Conservation (phyloP, 2,113 vertebrate species). For the Campylomormyrus numenius region DNA sequence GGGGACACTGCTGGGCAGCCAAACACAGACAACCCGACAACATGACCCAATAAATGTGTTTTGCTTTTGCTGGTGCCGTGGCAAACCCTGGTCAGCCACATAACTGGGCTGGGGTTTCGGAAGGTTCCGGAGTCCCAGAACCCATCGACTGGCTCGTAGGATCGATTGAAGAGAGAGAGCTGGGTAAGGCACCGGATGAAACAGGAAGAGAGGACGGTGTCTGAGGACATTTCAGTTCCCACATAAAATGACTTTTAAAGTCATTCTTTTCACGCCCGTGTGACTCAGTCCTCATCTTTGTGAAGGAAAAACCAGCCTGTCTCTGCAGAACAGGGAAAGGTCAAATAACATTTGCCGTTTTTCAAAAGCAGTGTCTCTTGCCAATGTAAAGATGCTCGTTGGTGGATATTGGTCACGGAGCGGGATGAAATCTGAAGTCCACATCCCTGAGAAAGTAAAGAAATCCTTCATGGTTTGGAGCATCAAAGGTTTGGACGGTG, state of each 20-base stretch:
- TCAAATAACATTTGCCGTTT: neutral
- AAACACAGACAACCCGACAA: constrained; percentile 7
- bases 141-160: neutral
- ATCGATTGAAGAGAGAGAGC: neutral
- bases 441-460: neutral
- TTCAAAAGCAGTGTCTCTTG: neutral
- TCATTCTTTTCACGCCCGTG: neutral
- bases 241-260: neutral
- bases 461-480: neutral
- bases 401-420: neutral
- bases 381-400: neutral
- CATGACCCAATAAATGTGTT: neutral
- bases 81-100: neutral
- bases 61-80: neutral
- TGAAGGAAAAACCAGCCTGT: neutral
- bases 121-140: neutral
- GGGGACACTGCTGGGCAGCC: neutral
- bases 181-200: neutral
- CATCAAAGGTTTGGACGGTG: neutral
- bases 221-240: neutral
- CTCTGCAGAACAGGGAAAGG: neutral
- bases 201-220: neutral
- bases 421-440: neutral
- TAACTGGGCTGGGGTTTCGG: neutral
- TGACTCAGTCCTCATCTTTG: neutral